These are phyloP conservation scores for Cuniculus paca DNA, from an alignment of 2,797 vertebrate genomes.

Conservation along the genomic window DNA sequence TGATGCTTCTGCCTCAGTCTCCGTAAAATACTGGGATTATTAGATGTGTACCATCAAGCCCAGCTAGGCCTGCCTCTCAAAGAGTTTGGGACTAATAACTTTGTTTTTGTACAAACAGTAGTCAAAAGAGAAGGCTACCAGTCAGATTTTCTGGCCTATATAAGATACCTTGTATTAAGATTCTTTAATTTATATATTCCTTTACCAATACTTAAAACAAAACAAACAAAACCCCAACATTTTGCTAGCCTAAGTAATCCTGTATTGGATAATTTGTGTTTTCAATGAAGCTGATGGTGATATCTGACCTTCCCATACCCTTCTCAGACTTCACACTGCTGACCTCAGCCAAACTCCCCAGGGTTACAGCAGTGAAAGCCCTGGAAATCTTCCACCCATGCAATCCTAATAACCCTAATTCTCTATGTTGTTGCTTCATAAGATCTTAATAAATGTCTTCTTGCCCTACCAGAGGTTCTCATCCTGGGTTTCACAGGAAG, in stretches of 20 bases:
- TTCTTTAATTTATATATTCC: background rate
- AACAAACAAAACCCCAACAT: background rate
- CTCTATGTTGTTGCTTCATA: conserved; percentile 18
- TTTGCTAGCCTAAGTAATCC: background rate
- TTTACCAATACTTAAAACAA: conserved; percentile 9
- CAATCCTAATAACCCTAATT: background rate
- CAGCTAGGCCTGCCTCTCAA: background rate
- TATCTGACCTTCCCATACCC: background rate
- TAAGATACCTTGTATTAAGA: background rate
- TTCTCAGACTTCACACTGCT: background rate
- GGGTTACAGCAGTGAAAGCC: background rate
- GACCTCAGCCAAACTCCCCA: background rate
- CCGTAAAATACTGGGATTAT: background rate
- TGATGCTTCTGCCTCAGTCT: background rate
- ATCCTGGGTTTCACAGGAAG: background rate
- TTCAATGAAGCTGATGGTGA: background rate
- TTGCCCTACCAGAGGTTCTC: background rate
- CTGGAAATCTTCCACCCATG: background rate
- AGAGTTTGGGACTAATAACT: background rate
- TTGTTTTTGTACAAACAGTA: background rate
- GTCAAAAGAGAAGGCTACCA: conserved; percentile 31
- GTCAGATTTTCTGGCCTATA: background rate
- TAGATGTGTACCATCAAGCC: background rate
- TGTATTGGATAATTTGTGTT: background rate
- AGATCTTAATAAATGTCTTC: conserved; percentile 7